Base-by-base conservation (phyloP, 2,888 invertebrate species). In the Gymnocheta viridis region DNA sequence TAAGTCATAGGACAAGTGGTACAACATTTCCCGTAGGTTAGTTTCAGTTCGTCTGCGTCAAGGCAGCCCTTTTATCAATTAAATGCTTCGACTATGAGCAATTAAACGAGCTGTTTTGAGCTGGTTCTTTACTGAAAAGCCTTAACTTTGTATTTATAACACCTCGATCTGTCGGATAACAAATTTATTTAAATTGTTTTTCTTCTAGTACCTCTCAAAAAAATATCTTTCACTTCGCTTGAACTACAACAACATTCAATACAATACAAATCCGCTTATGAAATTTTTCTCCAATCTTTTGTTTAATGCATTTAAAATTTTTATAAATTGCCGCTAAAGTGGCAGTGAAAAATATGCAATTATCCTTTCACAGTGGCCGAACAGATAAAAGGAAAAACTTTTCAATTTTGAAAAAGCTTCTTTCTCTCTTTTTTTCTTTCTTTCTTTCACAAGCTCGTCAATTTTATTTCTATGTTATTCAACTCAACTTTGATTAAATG, bases 401-500 rank as follows among this genome's bases (percentile, higher is more conserved):
- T 66, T 38, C 1, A 35, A 54, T 9, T 17, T 22, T 35, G 9
- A 6, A 38, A 12, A 51, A 27, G 32, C 19, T 32, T 66, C 32
- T 49, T 44, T 6, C 9, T 60, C 4, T 19, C 27, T 3, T 24
- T 27, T 32, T 17, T 3, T n/a, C n/a, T n/a, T n/a, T n/a, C n/a
- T n/a, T n/a, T n/a, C n/a, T n/a, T n/a, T n/a, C n/a, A n/a, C 17
- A 32, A 14, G 6, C 6, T 24, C n/a, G 2, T 51, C 2, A 22
- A 24, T 35, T n/a, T 49, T 22, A 35, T 24, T 3, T 49, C 14
- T 14, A 7, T 67, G 49, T 17, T 27, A 7, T 9, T n/a, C 17
- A 24, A 6, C 22, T 72, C 58, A 32, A 17, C 49, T 72, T 72
- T 47, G 47, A 60, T 60, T 60, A 58, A 17, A 27, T 58, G 29